phyloP scores from a whole-genome alignment of 2,797 vertebrate genomes.

The Dipus sagitta region DNA sequence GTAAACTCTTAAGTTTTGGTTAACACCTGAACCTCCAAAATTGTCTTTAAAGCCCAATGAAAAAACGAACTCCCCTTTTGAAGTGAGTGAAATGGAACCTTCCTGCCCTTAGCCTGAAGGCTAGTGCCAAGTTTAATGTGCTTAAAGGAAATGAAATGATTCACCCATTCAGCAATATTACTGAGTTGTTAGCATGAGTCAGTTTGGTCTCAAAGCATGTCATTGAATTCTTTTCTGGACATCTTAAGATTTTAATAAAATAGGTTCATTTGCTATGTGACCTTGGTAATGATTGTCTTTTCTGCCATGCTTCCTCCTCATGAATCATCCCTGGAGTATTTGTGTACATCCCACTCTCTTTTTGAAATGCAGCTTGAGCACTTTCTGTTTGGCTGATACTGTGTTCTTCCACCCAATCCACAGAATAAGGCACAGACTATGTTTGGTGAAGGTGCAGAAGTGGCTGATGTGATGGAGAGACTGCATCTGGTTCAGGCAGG shows the following conservation, averaged over 20 bases:
- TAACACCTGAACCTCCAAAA: neutral
- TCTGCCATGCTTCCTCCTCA: conserved; percentile 5
- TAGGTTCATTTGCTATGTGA: conserved; percentile 36
- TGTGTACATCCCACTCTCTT: conserved; percentile 22
- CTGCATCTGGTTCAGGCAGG: neutral
- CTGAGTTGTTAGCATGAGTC: neutral
- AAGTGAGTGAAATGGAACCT: conserved; percentile 35
- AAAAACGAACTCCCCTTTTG: conserved; percentile 40
- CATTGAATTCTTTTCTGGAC: neutral
- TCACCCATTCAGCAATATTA: conserved; percentile 48
- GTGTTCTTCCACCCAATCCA: neutral
- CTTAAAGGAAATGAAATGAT: conserved; percentile 37
- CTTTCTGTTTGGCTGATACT: neutral
- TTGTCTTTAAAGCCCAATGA: conserved; percentile 9
- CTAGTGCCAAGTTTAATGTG: conserved; percentile 56
- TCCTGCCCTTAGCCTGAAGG: neutral
- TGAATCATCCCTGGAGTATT: neutral
- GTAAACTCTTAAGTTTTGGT: neutral
- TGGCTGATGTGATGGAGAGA: conserved; percentile 32
- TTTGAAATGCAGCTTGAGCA: conserved; percentile 52
- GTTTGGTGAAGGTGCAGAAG: neutral
- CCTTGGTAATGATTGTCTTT: conserved; percentile 24
- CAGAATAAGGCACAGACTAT: neutral
- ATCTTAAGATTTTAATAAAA: conserved; percentile 55
- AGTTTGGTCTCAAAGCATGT: neutral